Evolutionary conservation across 2,888 invertebrate species (phyloP).

Genomic region (Mythimna vitellina): DNA sequence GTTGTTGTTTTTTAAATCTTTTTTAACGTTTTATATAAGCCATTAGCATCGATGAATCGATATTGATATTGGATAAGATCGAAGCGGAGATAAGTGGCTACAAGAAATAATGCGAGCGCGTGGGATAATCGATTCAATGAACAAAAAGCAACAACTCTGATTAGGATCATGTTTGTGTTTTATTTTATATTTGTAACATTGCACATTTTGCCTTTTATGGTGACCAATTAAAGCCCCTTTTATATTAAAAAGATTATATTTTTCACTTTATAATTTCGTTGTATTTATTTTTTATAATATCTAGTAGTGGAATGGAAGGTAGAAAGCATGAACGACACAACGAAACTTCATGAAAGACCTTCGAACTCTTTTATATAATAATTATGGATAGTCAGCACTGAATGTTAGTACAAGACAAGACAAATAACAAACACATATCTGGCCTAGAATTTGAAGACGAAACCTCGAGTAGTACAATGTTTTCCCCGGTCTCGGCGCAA

Average conservation of each 20-base stretch:
- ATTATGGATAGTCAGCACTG: conserved; percentile 30
- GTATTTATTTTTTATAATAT: no score
- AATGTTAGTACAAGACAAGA: conserved; percentile 48
- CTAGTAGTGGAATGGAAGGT: background rate
- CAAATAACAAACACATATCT: conserved; percentile 59
- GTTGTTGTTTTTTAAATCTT: conserved; percentile 41
- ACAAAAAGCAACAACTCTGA: conserved; percentile 79
- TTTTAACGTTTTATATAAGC: conserved; percentile 55
- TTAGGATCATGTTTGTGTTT: conserved; percentile 77
- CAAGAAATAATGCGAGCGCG: conserved; percentile 78
- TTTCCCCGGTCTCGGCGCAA: conserved; percentile 54
- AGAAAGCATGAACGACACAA: background rate
- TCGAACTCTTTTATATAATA: conserved; percentile 30
- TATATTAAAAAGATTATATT: no score
- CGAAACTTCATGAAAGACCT: background rate
- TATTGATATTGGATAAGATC: conserved; percentile 78
- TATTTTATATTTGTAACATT: conserved; percentile 69
- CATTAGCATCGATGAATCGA: conserved; percentile 72
- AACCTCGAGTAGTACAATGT: conserved; percentile 50
- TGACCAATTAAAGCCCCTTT: conserved; percentile 32
- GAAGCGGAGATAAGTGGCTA: conserved; percentile 73
- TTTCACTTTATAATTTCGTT: no score
- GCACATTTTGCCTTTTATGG: conserved; percentile 52
- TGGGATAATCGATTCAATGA: conserved; percentile 83
- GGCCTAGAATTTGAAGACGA: conserved; percentile 59